Base-by-base conservation (phyloP, 1,140 invertebrate species). In the Myzus persicae region DNA sequence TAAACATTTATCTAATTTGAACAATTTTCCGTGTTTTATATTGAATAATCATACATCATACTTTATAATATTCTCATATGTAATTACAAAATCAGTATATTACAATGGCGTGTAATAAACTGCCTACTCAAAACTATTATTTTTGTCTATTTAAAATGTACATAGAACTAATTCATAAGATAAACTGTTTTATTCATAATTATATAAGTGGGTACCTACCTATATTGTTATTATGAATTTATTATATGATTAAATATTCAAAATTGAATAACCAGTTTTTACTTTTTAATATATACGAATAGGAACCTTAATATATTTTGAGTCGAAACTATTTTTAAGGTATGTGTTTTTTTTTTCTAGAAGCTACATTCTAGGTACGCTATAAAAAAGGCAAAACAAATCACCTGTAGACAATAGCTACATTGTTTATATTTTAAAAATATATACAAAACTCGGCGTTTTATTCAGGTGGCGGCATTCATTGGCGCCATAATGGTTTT, bases 401-500 rank as follows among this genome's bases (percentile, higher is more conserved):
- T 89, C 24, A 54, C 46, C n/a, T 54, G 48, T 40, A 89, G 46
- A 89, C 88, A 89, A 89, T 89, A 40, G 46, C 0, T 51, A 26
- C 48, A 54, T 89, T 89, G 46, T 89, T 89, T 54, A 54, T 38
- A 31, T 11, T 89, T 54, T 24, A 51, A 89, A 89, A 89, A 26
- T 54, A 40, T 26, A 89, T 89, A 89, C 36, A 89, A 89, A 89
- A 89, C 48, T 54, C 48, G 20, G 38, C 24, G 48, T 89, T 89
- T 88, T 89, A 89, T 89, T 51, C 36, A 89, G 48, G 48, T 54
- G 36, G 48, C 88, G 88, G 38, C 88, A 89, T 89, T 89, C 88
- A 89, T 89, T 89, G 46, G 87, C 87, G 87, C 87, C 87, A 89
- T 89, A 89, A 89, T 89, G 36, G 88, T 89, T 89, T 89, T 89